Evolutionary conservation across 2,113 vertebrate genomes (phyloP).

Genomic region (Sakesphorus luctuosus): DNA sequence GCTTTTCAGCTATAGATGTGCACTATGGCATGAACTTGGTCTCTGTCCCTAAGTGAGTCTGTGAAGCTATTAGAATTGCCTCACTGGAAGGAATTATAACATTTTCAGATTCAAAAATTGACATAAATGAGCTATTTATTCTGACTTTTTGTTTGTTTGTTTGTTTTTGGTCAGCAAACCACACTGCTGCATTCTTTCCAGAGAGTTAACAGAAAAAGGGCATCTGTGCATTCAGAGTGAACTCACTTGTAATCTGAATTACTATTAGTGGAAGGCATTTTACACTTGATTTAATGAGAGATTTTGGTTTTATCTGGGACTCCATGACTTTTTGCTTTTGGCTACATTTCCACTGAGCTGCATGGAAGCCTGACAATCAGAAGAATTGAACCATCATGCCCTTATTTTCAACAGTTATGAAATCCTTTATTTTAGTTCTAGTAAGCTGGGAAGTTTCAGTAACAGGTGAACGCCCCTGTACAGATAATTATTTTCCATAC

Average conservation of each 20-base stretch:
- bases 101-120: constrained; percentile 9
- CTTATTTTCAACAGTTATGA: background rate
- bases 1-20: background rate
- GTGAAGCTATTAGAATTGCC: background rate
- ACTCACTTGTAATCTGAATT: background rate
- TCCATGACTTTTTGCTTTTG: background rate
- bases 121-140: constrained; percentile 5
- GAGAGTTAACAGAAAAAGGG: background rate
- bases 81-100: background rate
- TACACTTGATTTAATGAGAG: background rate
- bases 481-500: background rate
- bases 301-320: background rate
- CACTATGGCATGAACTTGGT: background rate
- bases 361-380: background rate
- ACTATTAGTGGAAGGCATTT: background rate
- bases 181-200: background rate
- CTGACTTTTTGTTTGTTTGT: background rate
- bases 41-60: background rate
- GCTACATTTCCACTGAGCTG: background rate
- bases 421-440: background rate
- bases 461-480: background rate
- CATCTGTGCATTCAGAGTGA: background rate
- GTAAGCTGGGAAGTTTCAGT: background rate
- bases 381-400: background rate
- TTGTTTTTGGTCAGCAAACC: background rate